phyloP scores from a whole-genome alignment of 2,113 vertebrate species.

The Glaucomys volans region DNA sequence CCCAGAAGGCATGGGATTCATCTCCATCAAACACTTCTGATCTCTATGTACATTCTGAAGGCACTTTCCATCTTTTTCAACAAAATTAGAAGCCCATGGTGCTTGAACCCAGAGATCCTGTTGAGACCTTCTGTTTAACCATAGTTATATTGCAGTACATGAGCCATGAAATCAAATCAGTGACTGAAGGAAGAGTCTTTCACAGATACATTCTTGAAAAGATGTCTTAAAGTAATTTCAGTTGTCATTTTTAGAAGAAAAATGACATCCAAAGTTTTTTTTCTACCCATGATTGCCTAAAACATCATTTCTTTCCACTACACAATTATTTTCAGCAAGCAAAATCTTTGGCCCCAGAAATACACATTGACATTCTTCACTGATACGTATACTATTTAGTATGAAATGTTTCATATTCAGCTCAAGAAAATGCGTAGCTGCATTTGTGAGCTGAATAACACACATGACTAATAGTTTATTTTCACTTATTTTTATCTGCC shows the following conservation, averaged over 20 bases:
- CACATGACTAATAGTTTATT: slow-evolving; percentile 69
- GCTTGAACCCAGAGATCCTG: background rate
- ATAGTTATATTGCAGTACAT: background rate
- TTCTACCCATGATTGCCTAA: background rate
- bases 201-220: background rate
- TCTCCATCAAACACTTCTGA: background rate
- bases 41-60: background rate
- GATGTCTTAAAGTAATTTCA: background rate
- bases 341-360: background rate
- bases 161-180: background rate
- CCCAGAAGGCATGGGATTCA: background rate
- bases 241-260: background rate
- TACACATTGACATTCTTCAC: background rate
- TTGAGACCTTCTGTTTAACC: background rate
- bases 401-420: slow-evolving; percentile 8
- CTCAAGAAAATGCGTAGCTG: slow-evolving; percentile 11
- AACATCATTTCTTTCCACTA: background rate
- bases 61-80: background rate
- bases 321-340: background rate
- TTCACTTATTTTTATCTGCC: slow-evolving; percentile 72
- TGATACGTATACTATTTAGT: background rate
- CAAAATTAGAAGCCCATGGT: background rate
- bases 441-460: slow-evolving; percentile 51
- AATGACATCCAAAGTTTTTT: background rate
- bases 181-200: background rate